A percentile compares a stretch with the other conserved stretches of the same genome.
Evolutionary conservation across 2,888 invertebrate species (phyloP).

Genomic region (Luperina nickerlii): DNA sequence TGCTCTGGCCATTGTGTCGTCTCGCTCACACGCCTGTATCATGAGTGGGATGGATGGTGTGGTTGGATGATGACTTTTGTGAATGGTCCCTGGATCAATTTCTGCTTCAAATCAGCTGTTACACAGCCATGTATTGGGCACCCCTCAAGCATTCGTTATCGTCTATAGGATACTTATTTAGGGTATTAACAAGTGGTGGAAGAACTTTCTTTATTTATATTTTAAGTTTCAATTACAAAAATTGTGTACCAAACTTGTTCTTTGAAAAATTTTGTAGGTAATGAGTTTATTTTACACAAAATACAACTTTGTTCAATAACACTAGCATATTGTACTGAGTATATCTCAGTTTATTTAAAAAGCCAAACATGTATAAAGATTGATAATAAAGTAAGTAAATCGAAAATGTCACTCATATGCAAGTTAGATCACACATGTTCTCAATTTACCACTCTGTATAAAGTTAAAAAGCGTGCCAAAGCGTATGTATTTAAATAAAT

Average conservation of each 20-base stretch:
- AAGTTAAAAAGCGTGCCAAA: conserved; percentile 48
- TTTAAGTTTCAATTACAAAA: background rate
- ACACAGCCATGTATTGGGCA: background rate
- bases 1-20: conserved; percentile 62
- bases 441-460: conserved; percentile 47
- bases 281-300: background rate
- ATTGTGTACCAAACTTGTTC: background rate
- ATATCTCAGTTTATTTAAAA: conserved; percentile 47
- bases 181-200: background rate
- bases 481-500: conserved; percentile 33
- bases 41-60: conserved; percentile 27
- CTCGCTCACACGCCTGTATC: conserved; percentile 66
- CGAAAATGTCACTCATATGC: conserved; percentile 58
- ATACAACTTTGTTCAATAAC: background rate
- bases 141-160: background rate
- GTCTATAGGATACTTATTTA: background rate
- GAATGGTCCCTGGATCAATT: background rate
- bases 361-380: conserved; percentile 43
- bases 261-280: background rate
- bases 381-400: conserved; percentile 38
- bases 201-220: background rate
- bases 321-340: conserved; percentile 29
- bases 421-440: conserved; percentile 60
- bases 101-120: background rate
- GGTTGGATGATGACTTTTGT: background rate